Evolutionary conservation across 1,140 invertebrate genomes (phyloP), one percentile per base, ranked within the genome.

Genomic region (Papilio glaucus): DNA sequence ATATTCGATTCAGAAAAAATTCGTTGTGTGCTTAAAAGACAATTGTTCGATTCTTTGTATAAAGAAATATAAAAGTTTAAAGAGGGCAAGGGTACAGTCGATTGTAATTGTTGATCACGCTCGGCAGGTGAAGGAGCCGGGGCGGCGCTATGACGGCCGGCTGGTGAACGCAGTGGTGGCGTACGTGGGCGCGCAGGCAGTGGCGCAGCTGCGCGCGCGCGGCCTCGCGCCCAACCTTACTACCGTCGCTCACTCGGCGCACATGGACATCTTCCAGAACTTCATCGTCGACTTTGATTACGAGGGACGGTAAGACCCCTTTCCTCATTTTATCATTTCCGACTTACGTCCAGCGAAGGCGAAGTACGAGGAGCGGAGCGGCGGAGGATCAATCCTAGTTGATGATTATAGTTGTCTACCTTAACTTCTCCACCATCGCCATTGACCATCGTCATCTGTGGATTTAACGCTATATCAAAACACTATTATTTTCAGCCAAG

Each of bases 241-340:
- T 21, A 99, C 98, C 0, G 99, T 99, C 73, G 97, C 97, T 7
- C 98, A 99, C 85, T 98, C 98, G 26, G 97, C 98, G 0, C 98
- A 99, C 87, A 99, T 99, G 98, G 99, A 99, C 86, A 99, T 99
- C 73, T 99, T 99, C 94, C 98, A 99, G 93, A 99, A 99, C 94
- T 95, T 99, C 75, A 98, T 98, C n/a, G 98, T 99, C 2, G 98
- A 99, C 92, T 95, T 99, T 38, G 99, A 99, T 89, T 99, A 98
- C 12, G 99, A 99, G 94, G 98, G 98, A 91, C 93, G 96, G 79
- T 91, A 38, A 86, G 85, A 73, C 12, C 9, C 3, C 26, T 1
- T 18, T 15, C 6, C 42, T 45, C 15, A 15, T n/a, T 45, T 7
- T 15, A 45, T 6, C 42, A 15, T 15, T 4, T 15, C 42, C n/a